Evolutionary conservation across 2,113 vertebrate species (phyloP).

Genomic region (Syngnathus floridae): DNA sequence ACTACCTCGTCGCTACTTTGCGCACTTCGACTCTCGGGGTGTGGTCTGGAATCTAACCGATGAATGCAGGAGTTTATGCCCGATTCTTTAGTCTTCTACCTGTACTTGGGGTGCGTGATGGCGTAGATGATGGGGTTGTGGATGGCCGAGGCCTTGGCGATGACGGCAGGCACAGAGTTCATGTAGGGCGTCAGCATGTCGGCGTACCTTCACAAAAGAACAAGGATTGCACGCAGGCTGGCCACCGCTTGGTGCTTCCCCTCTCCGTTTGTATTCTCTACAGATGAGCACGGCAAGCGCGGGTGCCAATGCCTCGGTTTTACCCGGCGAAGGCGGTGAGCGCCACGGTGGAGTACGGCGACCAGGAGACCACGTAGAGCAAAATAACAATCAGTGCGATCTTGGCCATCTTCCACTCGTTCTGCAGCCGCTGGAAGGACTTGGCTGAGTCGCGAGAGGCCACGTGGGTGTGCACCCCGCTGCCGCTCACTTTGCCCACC

Average conservation of each 20-base stretch:
- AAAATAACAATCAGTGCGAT: conserved; percentile 85
- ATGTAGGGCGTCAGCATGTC: conserved; percentile 85
- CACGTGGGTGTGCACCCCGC: conserved; percentile 32
- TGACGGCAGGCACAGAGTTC: conserved; percentile 89
- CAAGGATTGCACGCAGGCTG: neutral
- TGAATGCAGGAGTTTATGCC: too few species aligned
- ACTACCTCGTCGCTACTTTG: too few species aligned
- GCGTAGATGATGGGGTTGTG: conserved; percentile 97
- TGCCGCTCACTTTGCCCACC: conserved; percentile 75
- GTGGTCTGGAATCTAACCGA: too few species aligned
- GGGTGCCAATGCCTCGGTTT: conserved; percentile 11
- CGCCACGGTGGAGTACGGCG: conserved; percentile 86
- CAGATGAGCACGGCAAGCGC: too few species aligned
- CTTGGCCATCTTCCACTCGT: conserved; percentile 96
- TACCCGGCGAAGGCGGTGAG: conserved; percentile 91
- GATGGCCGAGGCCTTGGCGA: conserved; percentile 94
- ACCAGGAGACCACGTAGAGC: conserved; percentile 90
- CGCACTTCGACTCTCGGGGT: too few species aligned
- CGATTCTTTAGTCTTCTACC: conserved; percentile 58
- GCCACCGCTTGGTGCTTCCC: neutral
- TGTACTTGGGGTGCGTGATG: conserved; percentile 95
- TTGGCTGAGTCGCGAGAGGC: conserved; percentile 67
- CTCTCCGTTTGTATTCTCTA: too few species aligned
- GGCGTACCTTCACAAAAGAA: conserved; percentile 71
- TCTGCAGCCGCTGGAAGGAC: conserved; percentile 80